These are phyloP conservation scores for Lycaena phlaeas DNA, from an alignment of 2,888 invertebrate species.

Conservation along the genomic window DNA sequence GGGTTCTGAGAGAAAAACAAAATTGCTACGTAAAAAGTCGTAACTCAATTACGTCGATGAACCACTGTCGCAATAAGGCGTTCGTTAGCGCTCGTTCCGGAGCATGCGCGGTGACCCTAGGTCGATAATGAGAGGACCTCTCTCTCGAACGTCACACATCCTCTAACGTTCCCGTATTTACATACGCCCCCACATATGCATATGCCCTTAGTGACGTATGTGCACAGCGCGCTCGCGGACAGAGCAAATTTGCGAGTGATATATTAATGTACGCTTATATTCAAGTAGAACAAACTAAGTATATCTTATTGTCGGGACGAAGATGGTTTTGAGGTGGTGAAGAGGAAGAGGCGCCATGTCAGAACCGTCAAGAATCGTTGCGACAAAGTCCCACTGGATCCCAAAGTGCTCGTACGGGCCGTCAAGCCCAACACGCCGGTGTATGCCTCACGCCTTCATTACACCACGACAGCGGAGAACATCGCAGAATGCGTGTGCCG, in stretches of 20 bases:
- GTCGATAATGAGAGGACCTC: conserved; percentile 73
- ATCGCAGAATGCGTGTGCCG: no score
- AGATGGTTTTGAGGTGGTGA: no score
- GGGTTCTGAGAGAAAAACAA: conserved; percentile 67
- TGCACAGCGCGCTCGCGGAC: conserved; percentile 16
- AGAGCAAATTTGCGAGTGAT: conserved; percentile 18
- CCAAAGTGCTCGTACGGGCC: no score
- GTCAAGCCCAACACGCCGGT: no score
- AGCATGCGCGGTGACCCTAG: conserved; percentile 73
- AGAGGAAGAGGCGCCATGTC: no score
- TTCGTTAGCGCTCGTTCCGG: conserved; percentile 67
- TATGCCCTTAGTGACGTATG: conserved; percentile 49
- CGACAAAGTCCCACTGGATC: no score
- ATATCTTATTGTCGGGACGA: no score
- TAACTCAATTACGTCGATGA: conserved; percentile 71
- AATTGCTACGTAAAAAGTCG: conserved; percentile 72
- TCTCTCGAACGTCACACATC: conserved; percentile 70
- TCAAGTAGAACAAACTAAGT: no score
- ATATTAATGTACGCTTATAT: no score
- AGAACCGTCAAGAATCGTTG: no score
- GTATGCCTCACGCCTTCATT: no score
- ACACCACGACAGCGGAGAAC: no score
- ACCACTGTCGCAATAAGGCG: conserved; percentile 69
- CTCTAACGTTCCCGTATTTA: conserved; percentile 70
- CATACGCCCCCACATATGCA: conserved; percentile 68